phyloP scores from a whole-genome alignment of 23 tunicate genomes.

The Halocynthia aurantium region DNA sequence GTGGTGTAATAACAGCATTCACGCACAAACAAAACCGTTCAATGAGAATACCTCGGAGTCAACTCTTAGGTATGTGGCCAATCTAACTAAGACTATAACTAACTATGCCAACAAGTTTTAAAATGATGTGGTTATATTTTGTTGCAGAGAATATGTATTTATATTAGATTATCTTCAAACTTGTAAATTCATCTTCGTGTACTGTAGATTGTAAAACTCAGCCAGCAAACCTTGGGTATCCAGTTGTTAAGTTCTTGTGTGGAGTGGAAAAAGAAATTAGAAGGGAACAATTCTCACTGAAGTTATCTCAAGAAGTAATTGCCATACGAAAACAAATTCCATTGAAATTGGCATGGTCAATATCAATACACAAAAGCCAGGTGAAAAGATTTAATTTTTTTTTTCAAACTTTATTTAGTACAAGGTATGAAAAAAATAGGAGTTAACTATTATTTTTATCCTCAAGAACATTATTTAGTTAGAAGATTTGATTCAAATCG shows the following conservation, averaged over 20 bases:
- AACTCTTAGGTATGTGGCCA: constrained; percentile 14
- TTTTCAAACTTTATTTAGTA: neutral
- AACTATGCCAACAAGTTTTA: neutral
- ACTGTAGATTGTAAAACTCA: neutral
- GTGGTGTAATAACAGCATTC: constrained; percentile 72
- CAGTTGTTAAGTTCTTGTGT: constrained; percentile 56
- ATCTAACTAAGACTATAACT: neutral
- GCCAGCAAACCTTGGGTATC: constrained; percentile 31
- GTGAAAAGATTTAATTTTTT: neutral
- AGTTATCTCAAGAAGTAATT: constrained; percentile 44
- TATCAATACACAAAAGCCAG: constrained; percentile 92
- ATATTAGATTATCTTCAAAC: too few relatives aligned
- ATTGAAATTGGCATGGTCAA: constrained; percentile 93
- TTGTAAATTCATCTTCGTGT: too few relatives aligned
- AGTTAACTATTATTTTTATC: too few relatives aligned
- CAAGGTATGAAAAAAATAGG: too few relatives aligned
- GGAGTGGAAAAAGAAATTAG: constrained; percentile 30
- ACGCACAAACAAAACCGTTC: constrained; percentile 27
- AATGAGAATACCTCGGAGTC: constrained; percentile 11
- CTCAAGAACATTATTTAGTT: too few relatives aligned
- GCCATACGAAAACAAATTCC: constrained; percentile 80
- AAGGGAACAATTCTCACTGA: constrained; percentile 53
- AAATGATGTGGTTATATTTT: neutral
- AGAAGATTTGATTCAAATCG: too few relatives aligned
- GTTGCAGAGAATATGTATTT: too few relatives aligned